Evolutionary conservation across 2,113 vertebrate species (phyloP).

Genomic region (Holacanthus passer): DNA sequence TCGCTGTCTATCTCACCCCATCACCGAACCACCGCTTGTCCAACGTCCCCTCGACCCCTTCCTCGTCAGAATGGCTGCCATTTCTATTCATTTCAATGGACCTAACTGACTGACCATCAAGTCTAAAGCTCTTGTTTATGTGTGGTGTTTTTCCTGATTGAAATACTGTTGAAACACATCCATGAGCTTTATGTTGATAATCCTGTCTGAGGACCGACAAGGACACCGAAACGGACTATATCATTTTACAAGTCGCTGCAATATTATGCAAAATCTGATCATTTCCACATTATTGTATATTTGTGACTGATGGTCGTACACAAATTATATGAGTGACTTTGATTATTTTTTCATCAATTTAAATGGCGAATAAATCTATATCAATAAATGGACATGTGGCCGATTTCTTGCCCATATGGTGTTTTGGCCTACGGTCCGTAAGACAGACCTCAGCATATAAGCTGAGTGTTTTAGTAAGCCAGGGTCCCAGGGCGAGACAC

Average conservation of each 20-base stretch:
- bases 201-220: neutral
- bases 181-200: neutral
- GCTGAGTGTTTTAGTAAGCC: neutral
- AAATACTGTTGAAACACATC: neutral
- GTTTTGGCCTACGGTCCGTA: neutral
- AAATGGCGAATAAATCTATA: neutral
- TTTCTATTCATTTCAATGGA: conserved; percentile 3
- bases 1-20: neutral
- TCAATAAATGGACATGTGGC: neutral
- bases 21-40: neutral
- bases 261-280: no score
- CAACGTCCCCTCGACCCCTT: neutral
- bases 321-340: no score
- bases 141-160: neutral
- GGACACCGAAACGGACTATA: neutral
- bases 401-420: no score
- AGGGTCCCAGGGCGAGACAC: neutral
- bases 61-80: conserved; percentile 9
- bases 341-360: neutral
- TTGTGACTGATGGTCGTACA: neutral
- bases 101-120: conserved; percentile 17
- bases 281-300: neutral
- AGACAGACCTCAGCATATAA: neutral
- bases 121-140: neutral
- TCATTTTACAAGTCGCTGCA: neutral